phyloP scores from a whole-genome alignment of 2,797 vertebrate species.

The Ctenopoma multispine region DNA sequence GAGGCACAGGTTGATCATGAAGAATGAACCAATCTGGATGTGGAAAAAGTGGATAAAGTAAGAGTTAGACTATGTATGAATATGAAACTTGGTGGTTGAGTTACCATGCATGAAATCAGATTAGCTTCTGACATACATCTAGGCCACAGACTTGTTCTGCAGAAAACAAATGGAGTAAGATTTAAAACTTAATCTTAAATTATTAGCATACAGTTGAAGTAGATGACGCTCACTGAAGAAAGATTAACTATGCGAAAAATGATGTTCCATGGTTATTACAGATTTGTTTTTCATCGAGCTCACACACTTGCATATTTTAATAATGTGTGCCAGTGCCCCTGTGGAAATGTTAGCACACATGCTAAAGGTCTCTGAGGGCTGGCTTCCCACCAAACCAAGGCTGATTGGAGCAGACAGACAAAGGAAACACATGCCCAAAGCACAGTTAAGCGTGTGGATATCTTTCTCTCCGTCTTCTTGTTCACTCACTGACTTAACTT shows the following conservation, averaged over 20 bases:
- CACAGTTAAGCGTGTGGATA: conserved; percentile 37
- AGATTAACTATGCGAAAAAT: no score
- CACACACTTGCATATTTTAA: conserved; percentile 34
- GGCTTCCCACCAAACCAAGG: conserved; percentile 52
- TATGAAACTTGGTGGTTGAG: background rate
- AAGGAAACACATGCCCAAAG: conserved; percentile 63
- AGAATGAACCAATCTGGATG: conserved; percentile 95
- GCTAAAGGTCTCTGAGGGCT: conserved; percentile 63
- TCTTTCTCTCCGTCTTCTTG: conserved; percentile 28
- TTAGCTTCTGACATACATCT: conserved; percentile 4
- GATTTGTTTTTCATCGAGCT: conserved; percentile 32
- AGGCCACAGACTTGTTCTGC: background rate
- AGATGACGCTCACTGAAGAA: no score
- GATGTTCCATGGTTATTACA: conserved; percentile 26
- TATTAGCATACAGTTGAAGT: no score
- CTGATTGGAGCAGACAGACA: conserved; percentile 67
- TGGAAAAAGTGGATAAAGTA: background rate
- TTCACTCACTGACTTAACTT: conserved; percentile 29
- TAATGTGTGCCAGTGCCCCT: conserved; percentile 50
- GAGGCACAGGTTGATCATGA: conserved; percentile 99
- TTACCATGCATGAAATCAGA: background rate
- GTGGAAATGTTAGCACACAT: conserved; percentile 64
- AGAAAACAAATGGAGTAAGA: background rate
- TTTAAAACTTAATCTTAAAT: background rate
- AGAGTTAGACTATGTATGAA: background rate